Evolutionary conservation across 2,113 vertebrate species (phyloP).

Genomic region (Mormyrus lacerda): DNA sequence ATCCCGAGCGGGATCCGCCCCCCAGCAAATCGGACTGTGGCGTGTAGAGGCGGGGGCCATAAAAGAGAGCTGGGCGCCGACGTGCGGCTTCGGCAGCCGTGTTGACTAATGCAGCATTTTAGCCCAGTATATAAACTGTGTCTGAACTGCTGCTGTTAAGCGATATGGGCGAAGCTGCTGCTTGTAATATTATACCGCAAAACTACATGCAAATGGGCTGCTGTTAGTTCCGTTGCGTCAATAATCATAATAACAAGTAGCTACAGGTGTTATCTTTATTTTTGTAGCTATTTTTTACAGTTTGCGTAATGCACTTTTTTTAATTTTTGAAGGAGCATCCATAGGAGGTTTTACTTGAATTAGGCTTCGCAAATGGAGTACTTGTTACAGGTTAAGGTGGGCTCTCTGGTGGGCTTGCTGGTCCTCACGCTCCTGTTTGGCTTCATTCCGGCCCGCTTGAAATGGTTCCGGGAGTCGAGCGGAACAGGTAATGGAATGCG

Average conservation of each 20-base stretch:
- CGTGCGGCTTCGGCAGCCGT: background rate
- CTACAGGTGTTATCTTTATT: background rate
- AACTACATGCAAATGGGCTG: background rate
- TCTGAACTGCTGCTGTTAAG: background rate
- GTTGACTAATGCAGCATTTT: background rate
- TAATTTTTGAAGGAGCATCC: background rate
- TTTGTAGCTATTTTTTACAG: background rate
- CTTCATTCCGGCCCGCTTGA: constrained; percentile 60
- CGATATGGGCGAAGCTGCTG: background rate
- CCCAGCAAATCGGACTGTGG: background rate
- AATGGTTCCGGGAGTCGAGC: constrained; percentile 54
- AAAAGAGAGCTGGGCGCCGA: background rate
- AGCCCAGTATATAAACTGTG: background rate
- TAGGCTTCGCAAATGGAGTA: constrained; percentile 50
- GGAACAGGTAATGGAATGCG: constrained; percentile 51
- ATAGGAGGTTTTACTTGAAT: background rate
- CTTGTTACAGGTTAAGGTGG: constrained; percentile 60
- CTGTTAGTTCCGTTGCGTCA: background rate
- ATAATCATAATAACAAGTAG: background rate
- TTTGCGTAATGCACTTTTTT: background rate
- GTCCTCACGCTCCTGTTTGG: constrained; percentile 61
- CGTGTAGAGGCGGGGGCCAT: background rate
- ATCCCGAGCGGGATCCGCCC: background rate
- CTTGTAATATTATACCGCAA: background rate
- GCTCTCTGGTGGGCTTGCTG: constrained; percentile 57